Base-by-base conservation (phyloP, 1,140 invertebrate genomes). In the Galleria mellonella region DNA sequence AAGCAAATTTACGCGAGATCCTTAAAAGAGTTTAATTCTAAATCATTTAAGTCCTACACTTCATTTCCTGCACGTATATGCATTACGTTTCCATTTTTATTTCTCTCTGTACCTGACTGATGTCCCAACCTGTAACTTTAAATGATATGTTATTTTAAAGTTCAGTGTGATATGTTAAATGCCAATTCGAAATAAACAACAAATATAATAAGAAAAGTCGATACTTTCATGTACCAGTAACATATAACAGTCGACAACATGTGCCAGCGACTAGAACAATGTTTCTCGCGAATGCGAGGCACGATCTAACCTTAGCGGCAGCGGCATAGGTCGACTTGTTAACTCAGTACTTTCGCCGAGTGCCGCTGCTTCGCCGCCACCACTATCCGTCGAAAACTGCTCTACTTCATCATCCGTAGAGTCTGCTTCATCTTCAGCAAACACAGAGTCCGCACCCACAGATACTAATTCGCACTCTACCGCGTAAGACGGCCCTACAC, bases 401-500 rank as follows among this genome's bases (percentile, higher is more conserved):
- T 93, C 92, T 43, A 94, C 91, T 69, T 94, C 93, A 63, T 94
- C 92, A 63, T 94, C 93, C 1, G 93, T 94, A 57, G 94, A 93
- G 55, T 91, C 91, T 42, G 87, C 88, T 40, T 91, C 90, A 40
- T 92, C 90, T 62, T 91, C 90, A 13, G 88, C 83, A 65, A 94
- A 94, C 17, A 94, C 92, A 1, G 92, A 93, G 68, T 94, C 92
- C 38, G 92, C 91, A 35, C 90, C 91, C 8, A 93, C 87, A 2
- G 90, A 93, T 88, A 52, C 89, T 87, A 68, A 90, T 89, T 68
- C 90, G 88, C 90, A 92, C 58, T 93, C 92, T 35, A 92, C 84
- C 29, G 87, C 89, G 48, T 88, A 85, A 17, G 90, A 91, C 41
- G 90, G 90, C 48, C 90, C 91, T 58, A 91, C 91, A 74, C 92